Evolutionary conservation across 2,888 invertebrate species (phyloP), one percentile per base, ranked within the genome.

Genomic region (Archips crataeganus): DNA sequence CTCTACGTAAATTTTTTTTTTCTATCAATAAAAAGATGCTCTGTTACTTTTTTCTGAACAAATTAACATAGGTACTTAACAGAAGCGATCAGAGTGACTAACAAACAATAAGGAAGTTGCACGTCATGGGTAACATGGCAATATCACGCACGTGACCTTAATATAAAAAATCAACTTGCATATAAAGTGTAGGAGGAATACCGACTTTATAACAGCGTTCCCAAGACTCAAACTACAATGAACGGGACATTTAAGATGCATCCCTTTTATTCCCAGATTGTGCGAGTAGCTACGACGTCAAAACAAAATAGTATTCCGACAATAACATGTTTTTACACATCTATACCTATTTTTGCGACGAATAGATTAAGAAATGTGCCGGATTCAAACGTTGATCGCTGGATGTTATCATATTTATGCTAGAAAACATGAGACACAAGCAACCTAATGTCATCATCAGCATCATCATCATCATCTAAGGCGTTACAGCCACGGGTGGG

Each of bases 61-160:
- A 51, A 51, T 51, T 15, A 51, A 51, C n/a, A 51, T 1, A n/a
- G n/a, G n/a, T n/a, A n/a, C 6, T 6, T 0, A 63, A 63, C 23
- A 45, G 39, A 39, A 39, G 4, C 39, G 23, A 45, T 63, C 11
- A 63, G 8, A 15, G 15, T 42, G 61, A 23, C 42, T 39, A 15
- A 13, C 23, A 32, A 47, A 63, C 45, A 63, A 47, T 23, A 45
- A 45, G 62, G 62, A 62, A 62, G 62, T 47, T 23, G 62, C 45
- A 45, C 49, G 68, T 49, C 47, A 63, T 49, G 49, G 39, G 63
- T 60, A 36, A 59, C 34, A 59, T 34, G 32, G 57, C 36, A 36
- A 13, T 60, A 60, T 60, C 51, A 51, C 39, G 15, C 15, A 2
- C 51, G 51, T 13, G 15, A 5, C n/a, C 8, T 51, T 5, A n/a